Percentiles rank a stretch among this genome's conserved stretches.
Conservation (phyloP, 2,797 vertebrate genomes). For the Falco concolor region DNA sequence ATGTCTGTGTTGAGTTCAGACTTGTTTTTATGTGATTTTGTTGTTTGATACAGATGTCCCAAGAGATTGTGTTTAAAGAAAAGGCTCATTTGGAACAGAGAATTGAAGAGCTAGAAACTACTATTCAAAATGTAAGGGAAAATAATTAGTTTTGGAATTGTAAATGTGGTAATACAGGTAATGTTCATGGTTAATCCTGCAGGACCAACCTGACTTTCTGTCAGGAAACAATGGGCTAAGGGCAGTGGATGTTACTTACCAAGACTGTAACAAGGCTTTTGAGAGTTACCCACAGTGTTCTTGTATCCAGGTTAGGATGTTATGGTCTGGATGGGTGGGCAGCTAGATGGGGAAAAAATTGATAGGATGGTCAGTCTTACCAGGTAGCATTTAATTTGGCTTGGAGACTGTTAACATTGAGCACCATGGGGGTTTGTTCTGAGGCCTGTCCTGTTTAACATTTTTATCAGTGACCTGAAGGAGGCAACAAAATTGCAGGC, state of each 20-base stretch:
- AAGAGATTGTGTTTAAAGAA: slow-evolving; percentile 79
- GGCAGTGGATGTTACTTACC: background rate
- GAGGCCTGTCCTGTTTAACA: background rate
- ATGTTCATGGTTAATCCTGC: background rate
- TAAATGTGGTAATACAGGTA: background rate
- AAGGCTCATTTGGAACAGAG: slow-evolving; percentile 80
- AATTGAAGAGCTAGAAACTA: slow-evolving; percentile 78
- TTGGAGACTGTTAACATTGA: background rate
- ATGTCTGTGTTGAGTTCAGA: background rate
- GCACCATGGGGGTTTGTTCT: background rate
- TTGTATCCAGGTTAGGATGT: background rate
- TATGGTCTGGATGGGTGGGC: background rate
- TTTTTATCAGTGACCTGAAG: background rate
- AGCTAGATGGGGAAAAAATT: background rate
- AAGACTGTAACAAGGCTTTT: background rate
- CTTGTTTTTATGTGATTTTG: background rate
- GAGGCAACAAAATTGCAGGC: background rate
- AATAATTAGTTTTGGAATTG: background rate
- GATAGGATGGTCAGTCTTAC: background rate
- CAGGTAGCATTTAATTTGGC: background rate
- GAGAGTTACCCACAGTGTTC: background rate
- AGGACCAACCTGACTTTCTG: background rate
- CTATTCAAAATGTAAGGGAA: slow-evolving; percentile 72
- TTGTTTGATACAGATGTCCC: slow-evolving; percentile 76
- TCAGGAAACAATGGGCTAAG: background rate